Evolutionary conservation across 2,888 invertebrate species (phyloP).

Genomic region (Himalopsyche anomala): DNA sequence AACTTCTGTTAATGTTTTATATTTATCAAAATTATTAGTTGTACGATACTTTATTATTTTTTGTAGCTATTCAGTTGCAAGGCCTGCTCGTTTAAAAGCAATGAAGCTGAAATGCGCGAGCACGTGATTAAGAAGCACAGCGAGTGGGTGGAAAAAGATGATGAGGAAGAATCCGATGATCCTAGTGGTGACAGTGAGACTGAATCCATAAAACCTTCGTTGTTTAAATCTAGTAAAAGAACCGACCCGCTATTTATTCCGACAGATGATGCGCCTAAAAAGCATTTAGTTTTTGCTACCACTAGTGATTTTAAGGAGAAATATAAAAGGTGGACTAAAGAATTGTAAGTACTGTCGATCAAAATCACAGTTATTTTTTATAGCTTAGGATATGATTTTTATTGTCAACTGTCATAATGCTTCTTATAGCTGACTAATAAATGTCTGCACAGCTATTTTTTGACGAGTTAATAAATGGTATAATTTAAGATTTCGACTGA

Average conservation of each 20-base stretch:
- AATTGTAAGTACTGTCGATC: constrained; percentile 69
- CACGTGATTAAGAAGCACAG: constrained; percentile 49
- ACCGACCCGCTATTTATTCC: no score
- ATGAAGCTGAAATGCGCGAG: constrained; percentile 41
- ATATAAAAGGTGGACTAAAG: constrained; percentile 46
- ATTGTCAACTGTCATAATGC: no score
- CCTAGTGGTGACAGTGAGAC: not conserved
- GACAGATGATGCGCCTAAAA: not conserved
- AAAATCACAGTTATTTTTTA: no score
- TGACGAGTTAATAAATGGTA: no score
- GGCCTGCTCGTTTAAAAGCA: constrained; percentile 46
- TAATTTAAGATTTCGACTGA: no score
- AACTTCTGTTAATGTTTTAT: not conserved
- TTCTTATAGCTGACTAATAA: no score
- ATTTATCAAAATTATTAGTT: no score
- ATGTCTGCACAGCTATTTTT: no score
- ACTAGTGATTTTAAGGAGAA: not conserved
- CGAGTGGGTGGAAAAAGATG: not conserved
- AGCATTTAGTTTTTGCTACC: not conserved
- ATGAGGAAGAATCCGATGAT: constrained; percentile 39
- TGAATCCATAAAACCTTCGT: not conserved
- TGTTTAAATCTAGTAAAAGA: not conserved
- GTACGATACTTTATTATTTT: not conserved
- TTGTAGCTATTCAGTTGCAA: constrained; percentile 47
- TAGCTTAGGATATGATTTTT: no score